Conservation (phyloP, 2,888 invertebrate genomes). For the Drosophila multiciliata region DNA sequence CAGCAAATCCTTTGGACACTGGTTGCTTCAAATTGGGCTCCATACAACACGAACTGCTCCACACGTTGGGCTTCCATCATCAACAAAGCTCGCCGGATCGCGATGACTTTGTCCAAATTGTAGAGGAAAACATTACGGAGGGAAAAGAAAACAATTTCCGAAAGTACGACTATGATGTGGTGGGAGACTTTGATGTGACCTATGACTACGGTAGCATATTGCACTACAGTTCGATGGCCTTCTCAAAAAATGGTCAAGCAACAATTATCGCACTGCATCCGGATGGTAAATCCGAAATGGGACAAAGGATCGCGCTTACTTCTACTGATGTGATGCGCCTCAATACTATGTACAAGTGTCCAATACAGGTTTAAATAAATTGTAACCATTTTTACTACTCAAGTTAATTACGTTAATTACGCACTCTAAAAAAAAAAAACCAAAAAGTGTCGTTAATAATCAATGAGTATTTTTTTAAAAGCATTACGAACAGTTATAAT, state of each 20-base stretch:
- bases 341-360: conserved; percentile 72
- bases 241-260: conserved; percentile 88
- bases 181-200: conserved; percentile 87
- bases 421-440: not conserved
- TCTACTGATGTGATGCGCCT: conserved; percentile 56
- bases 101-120: conserved; percentile 88
- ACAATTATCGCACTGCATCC: conserved; percentile 87
- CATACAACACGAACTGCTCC: conserved; percentile 91
- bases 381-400: not conserved
- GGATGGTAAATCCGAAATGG: conserved; percentile 53
- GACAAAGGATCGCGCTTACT: conserved; percentile 61
- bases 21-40: conserved; percentile 85
- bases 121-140: conserved; percentile 83
- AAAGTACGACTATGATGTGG: conserved; percentile 86
- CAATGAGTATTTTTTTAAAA: not conserved
- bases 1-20: conserved; percentile 48
- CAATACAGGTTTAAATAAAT: conserved; percentile 21
- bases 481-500: not conserved
- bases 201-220: conserved; percentile 92
- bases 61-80: conserved; percentile 91
- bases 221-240: conserved; percentile 91
- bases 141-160: conserved; percentile 89
- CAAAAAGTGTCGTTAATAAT: not conserved
- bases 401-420: not conserved
- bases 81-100: conserved; percentile 91